These are phyloP conservation scores for Pempheris klunzingeri DNA, from an alignment of 2,797 vertebrate genomes.

Conservation along the genomic window DNA sequence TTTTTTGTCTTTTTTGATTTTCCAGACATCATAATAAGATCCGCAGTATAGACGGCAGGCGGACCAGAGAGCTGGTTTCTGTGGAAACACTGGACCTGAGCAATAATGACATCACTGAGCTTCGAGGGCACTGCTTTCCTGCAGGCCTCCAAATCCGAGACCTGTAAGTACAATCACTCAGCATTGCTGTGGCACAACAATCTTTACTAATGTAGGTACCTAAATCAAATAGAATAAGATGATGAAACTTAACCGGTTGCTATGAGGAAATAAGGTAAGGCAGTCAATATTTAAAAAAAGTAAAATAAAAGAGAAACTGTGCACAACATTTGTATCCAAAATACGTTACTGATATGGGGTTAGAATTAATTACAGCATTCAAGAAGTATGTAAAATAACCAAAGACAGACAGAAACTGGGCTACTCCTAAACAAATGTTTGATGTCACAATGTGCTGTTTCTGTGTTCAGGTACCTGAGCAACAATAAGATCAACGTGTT, in stretches of 20 bases:
- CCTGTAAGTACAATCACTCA: conserved; percentile 88
- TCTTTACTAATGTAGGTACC: no score
- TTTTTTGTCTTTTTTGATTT: conserved; percentile 43
- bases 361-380: neutral
- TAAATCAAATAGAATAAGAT: neutral
- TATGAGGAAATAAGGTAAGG: neutral
- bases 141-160: conserved; percentile 91
- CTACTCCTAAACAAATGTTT: neutral
- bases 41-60: conserved; percentile 86
- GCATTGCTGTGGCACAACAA: neutral
- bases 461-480: conserved; percentile 89
- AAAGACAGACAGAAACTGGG: neutral
- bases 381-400: neutral
- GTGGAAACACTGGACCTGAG: conserved; percentile 95
- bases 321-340: neutral
- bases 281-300: neutral
- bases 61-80: conserved; percentile 86
- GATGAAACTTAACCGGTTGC: neutral
- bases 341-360: neutral
- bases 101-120: conserved; percentile 94
- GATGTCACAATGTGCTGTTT: neutral
- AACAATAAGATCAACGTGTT: conserved; percentile 93
- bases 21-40: conserved; percentile 96
- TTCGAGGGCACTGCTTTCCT: conserved; percentile 90
- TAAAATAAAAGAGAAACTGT: neutral